These are phyloP conservation scores for Heliconius melpomene DNA, from an alignment of 1,140 invertebrate genomes.

Conservation along the genomic window DNA sequence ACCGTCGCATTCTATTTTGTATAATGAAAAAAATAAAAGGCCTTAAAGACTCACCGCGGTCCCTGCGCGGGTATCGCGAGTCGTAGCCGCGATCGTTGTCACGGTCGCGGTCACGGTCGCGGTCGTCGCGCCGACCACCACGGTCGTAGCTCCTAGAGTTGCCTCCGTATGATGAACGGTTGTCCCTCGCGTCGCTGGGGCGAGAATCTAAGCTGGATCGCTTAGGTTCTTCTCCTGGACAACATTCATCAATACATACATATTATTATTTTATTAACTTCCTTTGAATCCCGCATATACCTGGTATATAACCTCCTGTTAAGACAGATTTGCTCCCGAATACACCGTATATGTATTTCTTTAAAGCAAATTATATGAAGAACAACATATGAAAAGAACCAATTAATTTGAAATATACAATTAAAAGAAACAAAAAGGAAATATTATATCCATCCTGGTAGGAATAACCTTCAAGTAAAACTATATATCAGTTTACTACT, in stretches of 20 bases:
- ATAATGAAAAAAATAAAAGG: background rate
- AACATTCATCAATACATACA: background rate
- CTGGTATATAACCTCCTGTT: too few species aligned
- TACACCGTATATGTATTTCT: too few species aligned
- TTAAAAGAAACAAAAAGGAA: too few species aligned
- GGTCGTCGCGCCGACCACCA: constrained; percentile 82
- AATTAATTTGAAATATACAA: too few species aligned
- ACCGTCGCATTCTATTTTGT: background rate
- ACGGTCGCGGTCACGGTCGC: constrained; percentile 79
- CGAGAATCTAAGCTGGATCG: constrained; percentile 79
- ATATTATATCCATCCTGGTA: too few species aligned
- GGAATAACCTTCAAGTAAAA: too few species aligned
- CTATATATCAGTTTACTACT: too few species aligned
- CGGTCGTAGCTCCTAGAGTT: constrained; percentile 79
- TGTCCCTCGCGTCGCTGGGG: constrained; percentile 75
- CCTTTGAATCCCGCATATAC: too few species aligned
- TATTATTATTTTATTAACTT: too few species aligned
- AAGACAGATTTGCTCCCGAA: too few species aligned
- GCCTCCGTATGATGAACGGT: constrained; percentile 80
- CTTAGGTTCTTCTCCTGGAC: constrained; percentile 80
- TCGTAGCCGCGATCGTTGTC: constrained; percentile 79
- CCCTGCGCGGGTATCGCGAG: constrained; percentile 73
- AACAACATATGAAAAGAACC: too few species aligned
- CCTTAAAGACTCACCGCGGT: constrained; percentile 59
- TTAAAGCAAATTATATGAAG: too few species aligned